Conservation (phyloP, 2,888 invertebrate genomes). For the Autographa gamma region DNA sequence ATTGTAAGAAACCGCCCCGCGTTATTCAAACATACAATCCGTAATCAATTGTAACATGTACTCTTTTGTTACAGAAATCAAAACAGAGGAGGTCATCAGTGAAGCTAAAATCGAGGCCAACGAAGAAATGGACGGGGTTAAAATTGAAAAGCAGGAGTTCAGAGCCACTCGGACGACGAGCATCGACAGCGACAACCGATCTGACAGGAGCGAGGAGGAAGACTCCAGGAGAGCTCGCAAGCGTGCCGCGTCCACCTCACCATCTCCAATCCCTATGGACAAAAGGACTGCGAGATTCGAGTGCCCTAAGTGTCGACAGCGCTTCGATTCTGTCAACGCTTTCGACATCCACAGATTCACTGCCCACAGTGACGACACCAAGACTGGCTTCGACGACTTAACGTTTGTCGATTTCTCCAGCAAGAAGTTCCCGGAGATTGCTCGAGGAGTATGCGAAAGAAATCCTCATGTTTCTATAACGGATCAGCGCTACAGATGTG, state of each 20-base stretch:
- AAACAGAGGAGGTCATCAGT: constrained; percentile 85
- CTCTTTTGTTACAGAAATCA: constrained; percentile 87
- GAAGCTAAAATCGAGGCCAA: constrained; percentile 83
- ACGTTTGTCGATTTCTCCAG: constrained; percentile 94
- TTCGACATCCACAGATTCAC: constrained; percentile 92
- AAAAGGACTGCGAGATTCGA: constrained; percentile 86
- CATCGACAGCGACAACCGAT: constrained; percentile 89
- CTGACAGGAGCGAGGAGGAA: constrained; percentile 87
- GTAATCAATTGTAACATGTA: constrained; percentile 79
- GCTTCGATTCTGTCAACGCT: constrained; percentile 92
- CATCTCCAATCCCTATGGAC: constrained; percentile 77
- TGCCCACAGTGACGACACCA: constrained; percentile 89
- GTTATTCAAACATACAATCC: constrained; percentile 83
- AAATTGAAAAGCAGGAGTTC: constrained; percentile 74
- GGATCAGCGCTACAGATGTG: constrained; percentile 91
- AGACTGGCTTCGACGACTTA: constrained; percentile 92
- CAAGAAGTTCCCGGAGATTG: constrained; percentile 94
- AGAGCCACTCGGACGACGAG: constrained; percentile 80
- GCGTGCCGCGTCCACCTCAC: constrained; percentile 81
- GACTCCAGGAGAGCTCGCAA: constrained; percentile 78
- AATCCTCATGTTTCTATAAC: constrained; percentile 89
- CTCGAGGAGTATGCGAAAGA: constrained; percentile 91
- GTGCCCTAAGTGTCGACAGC: constrained; percentile 92
- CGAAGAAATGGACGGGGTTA: constrained; percentile 76
- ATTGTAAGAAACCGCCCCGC: constrained; percentile 83